Evolutionary conservation across 2,888 invertebrate species (phyloP), one percentile per base, ranked within the genome.

Genomic region (Chrysodeixis includens): DNA sequence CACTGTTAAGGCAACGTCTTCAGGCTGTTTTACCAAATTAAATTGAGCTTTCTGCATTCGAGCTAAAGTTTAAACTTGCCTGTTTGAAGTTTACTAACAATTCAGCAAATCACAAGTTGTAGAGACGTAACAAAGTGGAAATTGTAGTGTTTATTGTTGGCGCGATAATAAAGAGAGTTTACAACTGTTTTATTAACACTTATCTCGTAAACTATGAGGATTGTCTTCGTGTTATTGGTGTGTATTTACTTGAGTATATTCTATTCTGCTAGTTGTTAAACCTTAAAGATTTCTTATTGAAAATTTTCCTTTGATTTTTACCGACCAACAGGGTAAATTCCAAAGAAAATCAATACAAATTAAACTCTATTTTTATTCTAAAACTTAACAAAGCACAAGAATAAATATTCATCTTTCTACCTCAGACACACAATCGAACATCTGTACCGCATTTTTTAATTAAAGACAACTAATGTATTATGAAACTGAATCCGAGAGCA

Each of bases 171-270:
- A 88, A 86, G 76, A 69, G 78, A 75, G 72, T 86, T 88, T 86
- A 88, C 85, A 85, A 78, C 83, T 74, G 79, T 86, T 88, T 89
- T 88, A 88, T 86, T 83, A 83, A 83, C 83, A 82, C 83, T 83
- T 77, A 78, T 81, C 83, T 84, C 78, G 78, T 84, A 84, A 82
- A 83, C 78, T 78, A 79, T 76, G 74, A 74, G 63, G 78, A 78
- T 77, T 81, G 79, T 81, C 78, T 76, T 64, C 66, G 62, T 71
- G 69, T 72, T 66, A 76, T 59, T 49, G 53, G 70, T 60, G 64
- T 67, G 53, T 69, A 53, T 74, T 79, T 68, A 70, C 78, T 71
- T 40, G 62, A 70, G 60, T 74, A 51, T 59, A 51, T 69, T 64
- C 58, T 68, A 76, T 72, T 76, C 76, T 74, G 64, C 69, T 54